phyloP scores from a whole-genome alignment of 2,888 invertebrate genomes.

The Cryptocephalus primarius region DNA sequence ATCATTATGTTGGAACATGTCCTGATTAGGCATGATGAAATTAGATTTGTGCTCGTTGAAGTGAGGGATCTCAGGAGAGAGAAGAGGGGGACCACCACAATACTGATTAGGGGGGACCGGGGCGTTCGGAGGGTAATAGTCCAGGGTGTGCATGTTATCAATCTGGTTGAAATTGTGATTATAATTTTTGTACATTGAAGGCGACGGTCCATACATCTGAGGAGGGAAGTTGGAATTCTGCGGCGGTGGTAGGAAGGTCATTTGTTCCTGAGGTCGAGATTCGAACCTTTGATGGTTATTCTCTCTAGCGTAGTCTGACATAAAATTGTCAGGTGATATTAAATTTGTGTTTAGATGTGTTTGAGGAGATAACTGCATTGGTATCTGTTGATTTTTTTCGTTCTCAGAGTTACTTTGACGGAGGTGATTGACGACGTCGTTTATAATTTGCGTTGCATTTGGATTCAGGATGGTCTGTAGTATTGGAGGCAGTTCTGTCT shows the following conservation, averaged over 20 bases:
- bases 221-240: too few species aligned
- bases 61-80: conserved; percentile 10
- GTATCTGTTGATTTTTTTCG: neutral
- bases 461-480: conserved; percentile 11
- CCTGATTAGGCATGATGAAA: conserved; percentile 6
- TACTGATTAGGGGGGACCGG: conserved; percentile 7
- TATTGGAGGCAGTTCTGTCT: conserved; percentile 6
- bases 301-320: conserved; percentile 5
- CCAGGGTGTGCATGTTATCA: conserved; percentile 8
- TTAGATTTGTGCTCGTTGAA: conserved; percentile 10
- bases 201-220: too few species aligned
- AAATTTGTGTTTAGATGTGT: neutral
- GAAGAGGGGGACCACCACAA: conserved; percentile 8
- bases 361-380: neutral
- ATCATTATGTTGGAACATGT: conserved; percentile 9
- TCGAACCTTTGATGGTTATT: conserved; percentile 5
- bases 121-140: conserved; percentile 10
- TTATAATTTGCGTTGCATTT: conserved; percentile 11
- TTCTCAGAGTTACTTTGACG: conserved; percentile 4
- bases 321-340: conserved; percentile 9
- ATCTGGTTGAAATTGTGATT: neutral
- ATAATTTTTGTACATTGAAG: too few species aligned
- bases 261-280: neutral
- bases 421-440: conserved; percentile 14
- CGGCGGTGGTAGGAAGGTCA: conserved; percentile 3